Percentiles rank a stretch among this genome's conserved stretches.
Evolutionary conservation across 2,113 vertebrate genomes (phyloP).

Genomic region (Hyla sarda): DNA sequence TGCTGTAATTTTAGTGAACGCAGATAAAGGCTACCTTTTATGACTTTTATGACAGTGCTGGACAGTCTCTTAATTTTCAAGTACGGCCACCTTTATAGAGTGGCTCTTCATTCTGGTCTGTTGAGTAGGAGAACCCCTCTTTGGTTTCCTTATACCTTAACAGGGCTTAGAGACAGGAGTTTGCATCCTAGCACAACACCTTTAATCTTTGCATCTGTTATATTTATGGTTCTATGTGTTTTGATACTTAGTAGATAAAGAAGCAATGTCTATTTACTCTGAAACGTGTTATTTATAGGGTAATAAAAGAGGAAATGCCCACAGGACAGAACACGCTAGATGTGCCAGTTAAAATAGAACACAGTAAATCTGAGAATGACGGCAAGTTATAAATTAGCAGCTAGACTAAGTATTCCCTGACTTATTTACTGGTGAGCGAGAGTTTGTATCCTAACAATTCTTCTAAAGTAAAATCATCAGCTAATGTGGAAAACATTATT

Average conservation of each 20-base stretch:
- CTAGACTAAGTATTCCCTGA: background rate
- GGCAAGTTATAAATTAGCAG: background rate
- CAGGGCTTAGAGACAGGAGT: too few species aligned
- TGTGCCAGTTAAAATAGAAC: background rate
- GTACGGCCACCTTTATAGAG: too few species aligned
- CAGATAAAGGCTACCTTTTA: too few species aligned
- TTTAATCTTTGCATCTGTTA: background rate
- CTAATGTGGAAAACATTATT: background rate
- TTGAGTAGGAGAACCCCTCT: too few species aligned
- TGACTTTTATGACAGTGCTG: too few species aligned
- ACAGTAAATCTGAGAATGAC: background rate
- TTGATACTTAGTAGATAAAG: background rate
- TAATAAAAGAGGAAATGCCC: slow-evolving; percentile 14
- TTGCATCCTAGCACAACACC: too few species aligned
- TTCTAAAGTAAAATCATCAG: background rate
- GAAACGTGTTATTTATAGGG: background rate
- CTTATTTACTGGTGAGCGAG: background rate
- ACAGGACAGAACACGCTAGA: background rate
- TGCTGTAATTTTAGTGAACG: too few species aligned
- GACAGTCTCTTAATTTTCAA: too few species aligned
- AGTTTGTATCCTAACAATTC: background rate
- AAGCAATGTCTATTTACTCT: background rate
- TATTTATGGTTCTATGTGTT: background rate
- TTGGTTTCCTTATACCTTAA: too few species aligned
- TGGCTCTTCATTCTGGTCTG: too few species aligned